A percentile compares a stretch with the other conserved stretches of the same genome.
These are phyloP conservation scores for Momotus momota DNA, from an alignment of 2,797 vertebrate species.

Conservation along the genomic window DNA sequence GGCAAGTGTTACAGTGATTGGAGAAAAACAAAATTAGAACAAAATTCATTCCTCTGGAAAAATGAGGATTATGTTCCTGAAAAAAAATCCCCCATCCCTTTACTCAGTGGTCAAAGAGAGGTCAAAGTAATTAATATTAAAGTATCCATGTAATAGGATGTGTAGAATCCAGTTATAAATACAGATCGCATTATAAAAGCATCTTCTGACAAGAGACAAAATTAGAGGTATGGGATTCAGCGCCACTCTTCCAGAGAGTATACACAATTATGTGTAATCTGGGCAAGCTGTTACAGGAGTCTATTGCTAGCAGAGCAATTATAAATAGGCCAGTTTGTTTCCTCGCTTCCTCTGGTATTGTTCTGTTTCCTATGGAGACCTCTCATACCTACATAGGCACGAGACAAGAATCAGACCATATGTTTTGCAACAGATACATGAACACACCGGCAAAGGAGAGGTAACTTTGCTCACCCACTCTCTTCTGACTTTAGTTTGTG, in stretches of 20 bases:
- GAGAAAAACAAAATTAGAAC: neutral
- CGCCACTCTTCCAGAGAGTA: neutral
- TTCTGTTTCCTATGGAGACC: neutral
- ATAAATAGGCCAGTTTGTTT: neutral
- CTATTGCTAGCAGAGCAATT: neutral
- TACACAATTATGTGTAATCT: neutral
- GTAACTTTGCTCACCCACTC: neutral
- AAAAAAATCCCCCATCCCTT: neutral
- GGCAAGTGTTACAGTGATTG: neutral
- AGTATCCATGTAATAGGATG: neutral
- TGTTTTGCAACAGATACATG: neutral
- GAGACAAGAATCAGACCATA: neutral
- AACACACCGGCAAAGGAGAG: neutral
- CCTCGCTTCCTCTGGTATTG: neutral
- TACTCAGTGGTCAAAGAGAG: neutral
- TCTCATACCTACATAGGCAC: neutral
- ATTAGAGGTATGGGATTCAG: neutral
- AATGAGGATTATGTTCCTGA: neutral
- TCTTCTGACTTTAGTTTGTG: neutral
- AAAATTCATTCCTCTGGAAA: neutral
- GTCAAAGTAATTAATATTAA: slow-evolving; percentile 24
- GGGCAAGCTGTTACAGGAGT: neutral
- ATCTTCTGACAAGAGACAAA: neutral
- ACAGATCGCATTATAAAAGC: slow-evolving; percentile 22
- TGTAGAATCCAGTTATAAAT: slow-evolving; percentile 6